phyloP scores from a whole-genome alignment of 2,888 invertebrate genomes.

The Hydrotaea cyrtoneurina region DNA sequence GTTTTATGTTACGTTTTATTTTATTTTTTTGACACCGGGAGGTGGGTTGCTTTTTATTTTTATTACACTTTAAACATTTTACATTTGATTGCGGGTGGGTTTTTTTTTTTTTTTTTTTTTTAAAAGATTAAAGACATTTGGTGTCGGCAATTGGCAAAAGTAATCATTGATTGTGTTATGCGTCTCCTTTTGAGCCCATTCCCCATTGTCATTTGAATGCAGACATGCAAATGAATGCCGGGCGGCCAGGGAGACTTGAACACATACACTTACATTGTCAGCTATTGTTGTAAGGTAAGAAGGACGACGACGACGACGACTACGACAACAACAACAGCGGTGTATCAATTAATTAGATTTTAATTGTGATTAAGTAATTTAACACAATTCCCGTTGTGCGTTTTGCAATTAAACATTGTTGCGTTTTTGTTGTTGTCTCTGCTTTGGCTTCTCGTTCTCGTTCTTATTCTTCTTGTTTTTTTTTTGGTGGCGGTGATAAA shows the following conservation, averaged over 20 bases:
- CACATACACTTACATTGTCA: neutral
- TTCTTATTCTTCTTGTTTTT: conserved; percentile 1
- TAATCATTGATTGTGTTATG: too few species aligned
- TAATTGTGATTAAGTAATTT: conserved; percentile 78
- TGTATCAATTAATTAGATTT: conserved; percentile 76
- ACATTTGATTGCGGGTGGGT: conserved; percentile 1
- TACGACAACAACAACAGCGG: neutral
- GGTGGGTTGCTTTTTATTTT: neutral
- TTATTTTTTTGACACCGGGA: too few species aligned
- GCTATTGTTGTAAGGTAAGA: too few species aligned
- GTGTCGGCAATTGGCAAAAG: too few species aligned
- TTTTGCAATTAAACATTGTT: conserved; percentile 64
- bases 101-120: too few species aligned
- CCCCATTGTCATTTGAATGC: conserved; percentile 18
- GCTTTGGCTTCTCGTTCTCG: neutral
- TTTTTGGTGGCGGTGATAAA: neutral
- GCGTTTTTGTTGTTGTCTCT: conserved; percentile 36
- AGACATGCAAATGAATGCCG: conserved; percentile 22
- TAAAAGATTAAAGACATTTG: too few species aligned
- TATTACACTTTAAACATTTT: neutral
- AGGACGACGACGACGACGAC: too few species aligned
- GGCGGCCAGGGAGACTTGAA: neutral
- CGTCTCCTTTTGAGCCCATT: too few species aligned
- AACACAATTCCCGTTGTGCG: conserved; percentile 68
- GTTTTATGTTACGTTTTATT: neutral